Conservation (phyloP, 2,113 vertebrate genomes). For the Psittacula cyanocephala region DNA sequence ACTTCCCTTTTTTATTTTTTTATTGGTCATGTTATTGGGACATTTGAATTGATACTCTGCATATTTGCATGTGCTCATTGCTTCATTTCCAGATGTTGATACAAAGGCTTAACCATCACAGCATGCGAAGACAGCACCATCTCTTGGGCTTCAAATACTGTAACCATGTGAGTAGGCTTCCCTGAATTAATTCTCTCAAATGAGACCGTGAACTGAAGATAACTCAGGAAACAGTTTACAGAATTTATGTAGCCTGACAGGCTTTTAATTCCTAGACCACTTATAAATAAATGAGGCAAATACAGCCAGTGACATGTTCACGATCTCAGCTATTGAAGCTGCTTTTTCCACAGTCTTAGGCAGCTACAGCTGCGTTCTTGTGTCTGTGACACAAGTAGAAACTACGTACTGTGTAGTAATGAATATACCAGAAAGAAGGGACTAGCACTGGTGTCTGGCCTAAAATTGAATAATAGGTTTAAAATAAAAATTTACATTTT, state of each 20-base stretch:
- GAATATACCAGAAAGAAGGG: not conserved
- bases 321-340: not conserved
- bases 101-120: not conserved
- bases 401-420: not conserved
- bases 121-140: not conserved
- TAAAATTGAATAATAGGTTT: not conserved
- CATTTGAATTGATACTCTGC: not conserved
- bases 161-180: not conserved
- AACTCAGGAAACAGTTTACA: not conserved
- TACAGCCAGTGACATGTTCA: not conserved
- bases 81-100: conserved; percentile 24
- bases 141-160: conserved; percentile 2
- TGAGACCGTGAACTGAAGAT: not conserved
- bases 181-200: not conserved
- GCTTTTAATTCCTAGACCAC: not conserved
- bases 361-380: not conserved
- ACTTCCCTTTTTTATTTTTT: not conserved
- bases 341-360: not conserved
- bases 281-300: not conserved
- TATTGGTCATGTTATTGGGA: not conserved
- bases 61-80: not conserved
- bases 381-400: not conserved
- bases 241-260: not conserved
- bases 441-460: not conserved
- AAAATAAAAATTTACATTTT: not conserved